Conservation (phyloP, 2,113 vertebrate genomes). For the Sus scrofa region T2T-Sscrofa CM000819.6:4588001-4588500, state of each 20-base stretch:
- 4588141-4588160: rapidly evolving
- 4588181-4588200: not conserved
- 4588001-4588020: too few relatives aligned
- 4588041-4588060: not conserved
- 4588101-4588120: rapidly evolving
- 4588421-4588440: not conserved
- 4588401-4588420: rapidly evolving
- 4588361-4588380: not conserved
- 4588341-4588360: not conserved
- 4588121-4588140: rapidly evolving
- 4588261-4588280: not conserved
- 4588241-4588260: not conserved
- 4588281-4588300: not conserved
- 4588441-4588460: not conserved
- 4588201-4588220: not conserved
- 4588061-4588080: not conserved
- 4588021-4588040: not conserved
- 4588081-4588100: not conserved
- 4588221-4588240: not conserved
- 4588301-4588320: rapidly evolving
- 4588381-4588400: not conserved
- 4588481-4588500: not conserved
- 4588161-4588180: not conserved
- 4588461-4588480: not conserved
- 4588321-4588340: rapidly evolving